Base-by-base conservation (phyloP, 2,888 invertebrate genomes). In the Leucophora obtusa region DNA sequence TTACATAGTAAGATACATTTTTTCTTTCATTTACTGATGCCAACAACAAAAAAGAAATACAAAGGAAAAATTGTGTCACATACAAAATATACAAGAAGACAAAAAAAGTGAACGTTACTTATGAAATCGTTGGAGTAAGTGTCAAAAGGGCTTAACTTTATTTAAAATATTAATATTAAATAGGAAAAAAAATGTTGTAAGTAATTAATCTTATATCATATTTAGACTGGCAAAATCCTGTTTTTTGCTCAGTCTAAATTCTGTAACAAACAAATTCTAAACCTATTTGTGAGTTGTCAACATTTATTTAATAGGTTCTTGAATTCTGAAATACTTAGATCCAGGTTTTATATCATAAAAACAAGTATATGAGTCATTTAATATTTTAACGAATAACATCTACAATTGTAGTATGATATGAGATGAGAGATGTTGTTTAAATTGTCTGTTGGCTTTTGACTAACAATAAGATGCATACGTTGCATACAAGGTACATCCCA, bases 11-110 rank as follows among this genome's bases (percentile, higher is more conserved):
- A 47, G 43, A 47, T 47, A 47, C 43, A 14, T 47, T 47, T n/a
- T 11, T 47, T 1, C 11, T 38, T 38, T 38, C 28, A 28, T 28
- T 28, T 28, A 38, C 38, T 38, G 14, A 10, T 38, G 10, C 11
- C 38, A 38, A 53, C 51, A 60, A 33, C 47, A 58, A 35, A 14
- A 54, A 24, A 58, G 14, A 54, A 43, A 28, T 28, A 63, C 9
- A 79, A 60, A 56, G 76, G 35, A 54, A 68, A 51, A 80, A 72
- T 75, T 80, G 62, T 80, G 75, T 66, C 75, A 72, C 62, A 63
- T 72, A 28, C 24, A 59, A 47, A 21, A 17, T 14, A 69, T 28
- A 7, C 17, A 53, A 60, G 11, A 38, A 38, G 11, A 38, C 24
- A 17, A 53, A 50, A 56, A 79, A 75, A 75, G 70, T 75, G 74